Evolutionary conservation across 1,140 invertebrate species (phyloP), one percentile per base, ranked within the genome.

Genomic region (Pristionchus pacificus): DNA sequence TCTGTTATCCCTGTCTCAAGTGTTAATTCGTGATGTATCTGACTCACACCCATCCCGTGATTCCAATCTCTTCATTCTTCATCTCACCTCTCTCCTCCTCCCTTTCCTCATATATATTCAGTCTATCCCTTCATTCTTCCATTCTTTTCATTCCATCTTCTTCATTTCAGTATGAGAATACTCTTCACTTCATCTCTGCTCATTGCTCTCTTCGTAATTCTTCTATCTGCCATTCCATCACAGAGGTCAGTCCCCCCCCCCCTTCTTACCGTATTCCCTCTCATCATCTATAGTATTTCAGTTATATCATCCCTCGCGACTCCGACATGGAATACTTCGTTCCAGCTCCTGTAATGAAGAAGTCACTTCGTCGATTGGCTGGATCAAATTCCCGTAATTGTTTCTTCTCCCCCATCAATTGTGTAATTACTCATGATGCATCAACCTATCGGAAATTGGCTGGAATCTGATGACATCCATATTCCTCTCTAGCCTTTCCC

Each of bases 361-460:
- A 67, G 38, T 33, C 29, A 27, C 29, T 67, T 19, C 33, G 58
- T 27, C 33, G 58, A 29, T 49, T 67, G 33, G 33, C 29, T 27
- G 65, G 65, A 2, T n/a, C 49, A 27, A 27, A 25, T 14, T 67
- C 65, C 19, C 28, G 65, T 2, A 67, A 67, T 24, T 67, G 65
- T 59, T 67, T 67, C 65, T 71, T 71, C 49, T 66, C 62, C 32
- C 73, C 73, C 2, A 74, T 74, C 57, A 74, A 70, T 30, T 74
- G 73, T 65, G 60, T 71, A 27, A 71, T 74, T 27, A 65, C 65
- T 2, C 73, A 71, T 27, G 68, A 71, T 29, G 63, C 68, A n/a
- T 38, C 58, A 28, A 33, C 64, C 19, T 74, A 74, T 57, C 58
- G 73, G 38, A 75, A 64, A 68, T 69, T 74, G 6, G 68, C 70